These are phyloP conservation scores for Halcyon leucocephala DNA, from an alignment of 2,797 vertebrate species.

Conservation along the genomic window DNA sequence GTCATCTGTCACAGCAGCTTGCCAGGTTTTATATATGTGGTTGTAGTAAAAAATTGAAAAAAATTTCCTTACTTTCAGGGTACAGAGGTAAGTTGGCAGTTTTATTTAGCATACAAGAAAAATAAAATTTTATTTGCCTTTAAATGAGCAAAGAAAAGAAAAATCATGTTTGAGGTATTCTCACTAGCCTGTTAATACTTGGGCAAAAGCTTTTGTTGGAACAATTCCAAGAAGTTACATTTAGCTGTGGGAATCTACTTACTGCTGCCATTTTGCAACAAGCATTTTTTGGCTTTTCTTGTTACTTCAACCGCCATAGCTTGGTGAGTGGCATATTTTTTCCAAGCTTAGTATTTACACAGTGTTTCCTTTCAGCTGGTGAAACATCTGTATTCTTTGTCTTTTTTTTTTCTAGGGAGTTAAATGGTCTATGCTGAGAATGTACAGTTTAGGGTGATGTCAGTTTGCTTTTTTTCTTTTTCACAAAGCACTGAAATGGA, in stretches of 20 bases:
- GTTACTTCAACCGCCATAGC: conserved; percentile 18
- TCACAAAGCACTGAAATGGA: conserved; percentile 61
- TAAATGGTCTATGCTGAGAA: conserved; percentile 73
- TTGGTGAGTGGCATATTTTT: conserved; percentile 60
- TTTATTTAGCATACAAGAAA: not conserved
- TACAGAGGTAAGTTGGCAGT: not conserved
- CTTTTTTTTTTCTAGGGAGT: conserved; percentile 40
- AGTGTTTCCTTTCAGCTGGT: conserved; percentile 76
- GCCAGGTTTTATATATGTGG: conserved; percentile 10
- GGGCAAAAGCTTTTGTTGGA: not conserved
- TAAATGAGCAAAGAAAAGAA: not conserved
- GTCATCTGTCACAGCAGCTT: conserved; percentile 36
- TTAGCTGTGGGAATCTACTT: not conserved
- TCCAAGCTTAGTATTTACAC: conserved; percentile 68
- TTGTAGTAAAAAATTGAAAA: not conserved
- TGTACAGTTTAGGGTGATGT: conserved; percentile 75
- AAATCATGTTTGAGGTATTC: not conserved
- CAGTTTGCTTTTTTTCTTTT: conserved; percentile 56
- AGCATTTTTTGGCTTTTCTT: not conserved
- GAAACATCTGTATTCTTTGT: conserved; percentile 75
- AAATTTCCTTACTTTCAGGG: not conserved
- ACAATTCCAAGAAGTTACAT: not conserved
- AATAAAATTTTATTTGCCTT: conserved; percentile 2
- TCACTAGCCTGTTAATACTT: not conserved
- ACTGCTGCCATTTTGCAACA: conserved; percentile 38